Conservation (phyloP, 2,888 invertebrate genomes). For the Brassicogethes aeneus region DNA sequence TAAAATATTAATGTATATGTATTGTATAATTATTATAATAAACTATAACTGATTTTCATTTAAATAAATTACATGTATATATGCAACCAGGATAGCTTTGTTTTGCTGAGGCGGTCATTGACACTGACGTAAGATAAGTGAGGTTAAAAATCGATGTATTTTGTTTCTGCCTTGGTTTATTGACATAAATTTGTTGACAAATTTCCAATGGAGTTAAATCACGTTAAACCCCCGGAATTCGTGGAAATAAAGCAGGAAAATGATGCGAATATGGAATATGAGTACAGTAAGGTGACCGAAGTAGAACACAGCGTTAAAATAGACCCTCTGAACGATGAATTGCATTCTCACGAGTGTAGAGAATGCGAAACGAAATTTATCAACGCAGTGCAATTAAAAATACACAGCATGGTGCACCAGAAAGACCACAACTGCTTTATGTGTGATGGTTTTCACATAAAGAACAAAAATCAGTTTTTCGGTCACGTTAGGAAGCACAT, state of each 20-base stretch:
- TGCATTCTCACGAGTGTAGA: background rate
- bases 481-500: constrained; percentile 21
- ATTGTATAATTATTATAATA: no score
- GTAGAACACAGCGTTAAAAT: background rate
- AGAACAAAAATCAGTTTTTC: constrained; percentile 17
- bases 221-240: no score
- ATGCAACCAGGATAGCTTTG: background rate
- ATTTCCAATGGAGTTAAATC: no score
- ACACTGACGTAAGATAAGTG: background rate
- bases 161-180: no score
- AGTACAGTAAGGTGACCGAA: background rate
- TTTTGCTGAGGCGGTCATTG: no score
- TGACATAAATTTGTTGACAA: no score
- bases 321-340: background rate
- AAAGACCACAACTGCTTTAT: constrained; percentile 17
- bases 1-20: no score
- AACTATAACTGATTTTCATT: no score
- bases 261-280: background rate
- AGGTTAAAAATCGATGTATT: background rate
- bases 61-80: background rate
- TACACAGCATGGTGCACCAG: constrained; percentile 19
- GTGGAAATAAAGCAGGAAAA: background rate
- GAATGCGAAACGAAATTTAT: constrained; percentile 15
- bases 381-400: constrained; percentile 14
- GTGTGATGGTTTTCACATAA: constrained; percentile 13